These are phyloP conservation scores for Dermochelys coriacea DNA, from an alignment of 2,797 vertebrate genomes.

Conservation along the genomic window DNA sequence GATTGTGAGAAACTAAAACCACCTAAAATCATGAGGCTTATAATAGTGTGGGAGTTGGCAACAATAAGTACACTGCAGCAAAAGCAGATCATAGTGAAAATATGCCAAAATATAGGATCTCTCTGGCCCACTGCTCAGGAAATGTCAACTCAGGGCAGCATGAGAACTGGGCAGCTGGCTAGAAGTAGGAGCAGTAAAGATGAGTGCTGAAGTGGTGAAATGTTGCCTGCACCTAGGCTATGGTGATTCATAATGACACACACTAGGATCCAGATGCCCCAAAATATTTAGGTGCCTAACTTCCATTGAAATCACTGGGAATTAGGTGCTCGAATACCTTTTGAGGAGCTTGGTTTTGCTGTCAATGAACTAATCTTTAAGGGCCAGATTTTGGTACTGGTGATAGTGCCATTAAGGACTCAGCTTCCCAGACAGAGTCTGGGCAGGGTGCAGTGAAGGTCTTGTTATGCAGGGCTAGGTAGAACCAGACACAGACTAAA, in stretches of 20 bases:
- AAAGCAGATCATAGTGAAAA: background rate
- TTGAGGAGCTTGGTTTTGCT: background rate
- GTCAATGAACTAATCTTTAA: conserved; percentile 11
- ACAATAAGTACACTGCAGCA: background rate
- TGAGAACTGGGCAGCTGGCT: background rate
- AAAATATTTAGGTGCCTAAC: too few relatives aligned
- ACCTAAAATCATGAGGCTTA: background rate
- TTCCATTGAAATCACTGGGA: too few relatives aligned
- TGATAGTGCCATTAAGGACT: background rate
- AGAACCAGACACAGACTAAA: too few relatives aligned
- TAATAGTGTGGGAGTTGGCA: background rate
- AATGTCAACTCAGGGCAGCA: accelerated
- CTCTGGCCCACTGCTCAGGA: accelerated
- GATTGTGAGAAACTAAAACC: background rate
- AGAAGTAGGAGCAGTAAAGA: background rate
- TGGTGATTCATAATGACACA: background rate
- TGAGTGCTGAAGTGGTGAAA: background rate
- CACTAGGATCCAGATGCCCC: background rate
- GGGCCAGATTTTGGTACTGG: background rate
- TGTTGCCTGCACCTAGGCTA: conserved; percentile 15
- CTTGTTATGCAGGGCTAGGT: too few relatives aligned
- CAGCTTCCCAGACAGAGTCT: background rate
- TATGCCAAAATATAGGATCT: accelerated
- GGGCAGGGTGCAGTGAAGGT: too few relatives aligned
- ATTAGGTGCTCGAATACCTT: background rate